phyloP scores from a whole-genome alignment of 2,888 invertebrate genomes.

The Monochamus alternatus region DNA sequence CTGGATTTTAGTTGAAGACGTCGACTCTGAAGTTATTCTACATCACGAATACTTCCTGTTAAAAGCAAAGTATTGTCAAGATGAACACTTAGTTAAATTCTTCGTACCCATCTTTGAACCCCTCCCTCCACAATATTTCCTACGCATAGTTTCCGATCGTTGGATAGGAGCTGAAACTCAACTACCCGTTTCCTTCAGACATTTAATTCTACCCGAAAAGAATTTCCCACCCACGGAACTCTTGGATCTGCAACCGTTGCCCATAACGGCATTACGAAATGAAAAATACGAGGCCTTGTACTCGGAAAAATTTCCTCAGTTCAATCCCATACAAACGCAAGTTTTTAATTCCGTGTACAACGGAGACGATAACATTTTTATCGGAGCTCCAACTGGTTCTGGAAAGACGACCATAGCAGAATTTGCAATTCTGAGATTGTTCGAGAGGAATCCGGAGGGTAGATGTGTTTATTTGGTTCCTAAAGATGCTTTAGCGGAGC shows the following conservation, averaged over 20 bases:
- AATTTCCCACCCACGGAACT: constrained; percentile 98
- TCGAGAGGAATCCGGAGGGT: constrained; percentile 82
- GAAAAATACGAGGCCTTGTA: constrained; percentile 90
- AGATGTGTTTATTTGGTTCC: constrained; percentile 96
- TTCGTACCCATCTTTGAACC: constrained; percentile 99
- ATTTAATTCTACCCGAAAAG: constrained; percentile 97
- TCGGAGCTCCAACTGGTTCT: constrained; percentile 93
- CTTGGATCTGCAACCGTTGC: constrained; percentile 96
- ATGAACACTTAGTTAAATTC: constrained; percentile 97
- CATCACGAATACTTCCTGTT: constrained; percentile 96
- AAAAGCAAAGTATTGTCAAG: constrained; percentile 93
- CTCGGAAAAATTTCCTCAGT: constrained; percentile 89
- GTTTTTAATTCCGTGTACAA: constrained; percentile 97
- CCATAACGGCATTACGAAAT: constrained; percentile 93
- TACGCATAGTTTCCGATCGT: constrained; percentile 90
- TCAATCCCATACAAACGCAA: constrained; percentile 99
- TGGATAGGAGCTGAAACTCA: constrained; percentile 97
- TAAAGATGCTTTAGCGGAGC: constrained; percentile 91
- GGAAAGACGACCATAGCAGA: constrained; percentile 97
- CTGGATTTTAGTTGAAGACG: constrained; percentile 91
- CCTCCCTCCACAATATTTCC: constrained; percentile 97
- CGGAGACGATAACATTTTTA: constrained; percentile 97
- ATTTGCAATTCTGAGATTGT: constrained; percentile 92
- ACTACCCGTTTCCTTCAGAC: constrained; percentile 92
- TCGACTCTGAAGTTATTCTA: constrained; percentile 90